Evolutionary conservation across 1,140 invertebrate species (phyloP).

Genomic region (Microplitis mediator): DNA sequence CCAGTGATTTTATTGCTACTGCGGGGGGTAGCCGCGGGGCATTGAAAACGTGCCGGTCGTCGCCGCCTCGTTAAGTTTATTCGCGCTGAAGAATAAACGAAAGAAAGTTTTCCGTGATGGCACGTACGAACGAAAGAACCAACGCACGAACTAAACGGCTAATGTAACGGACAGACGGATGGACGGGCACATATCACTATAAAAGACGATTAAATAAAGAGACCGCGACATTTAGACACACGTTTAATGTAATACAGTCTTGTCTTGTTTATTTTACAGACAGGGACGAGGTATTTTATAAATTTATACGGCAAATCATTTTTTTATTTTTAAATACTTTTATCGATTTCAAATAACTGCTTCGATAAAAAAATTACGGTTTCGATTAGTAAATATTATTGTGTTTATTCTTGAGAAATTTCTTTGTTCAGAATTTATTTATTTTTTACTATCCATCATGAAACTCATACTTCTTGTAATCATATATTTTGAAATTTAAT

Average conservation of each 20-base stretch:
- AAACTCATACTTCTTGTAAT: no score
- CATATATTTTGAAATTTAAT: no score
- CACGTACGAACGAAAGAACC: conserved; percentile 3
- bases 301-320: no score
- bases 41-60: conserved; percentile 19
- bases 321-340: no score
- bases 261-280: no score
- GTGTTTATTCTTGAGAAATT: no score
- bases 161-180: conserved; percentile 27
- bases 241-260: not conserved
- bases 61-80: conserved; percentile 20
- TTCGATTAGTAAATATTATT: no score
- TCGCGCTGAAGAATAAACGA: conserved; percentile 12
- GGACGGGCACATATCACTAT: conserved; percentile 27
- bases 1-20: conserved; percentile 8
- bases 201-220: not conserved
- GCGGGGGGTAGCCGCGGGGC: conserved; percentile 21
- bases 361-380: no score
- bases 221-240: conserved; percentile 31
- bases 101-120: conserved; percentile 18
- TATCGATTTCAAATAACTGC: no score
- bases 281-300: no score
- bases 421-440: no score
- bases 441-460: no score
- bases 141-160: not conserved